Evolutionary conservation across 2,797 vertebrate species (phyloP).

Genomic region (Labeo calbasu): DNA sequence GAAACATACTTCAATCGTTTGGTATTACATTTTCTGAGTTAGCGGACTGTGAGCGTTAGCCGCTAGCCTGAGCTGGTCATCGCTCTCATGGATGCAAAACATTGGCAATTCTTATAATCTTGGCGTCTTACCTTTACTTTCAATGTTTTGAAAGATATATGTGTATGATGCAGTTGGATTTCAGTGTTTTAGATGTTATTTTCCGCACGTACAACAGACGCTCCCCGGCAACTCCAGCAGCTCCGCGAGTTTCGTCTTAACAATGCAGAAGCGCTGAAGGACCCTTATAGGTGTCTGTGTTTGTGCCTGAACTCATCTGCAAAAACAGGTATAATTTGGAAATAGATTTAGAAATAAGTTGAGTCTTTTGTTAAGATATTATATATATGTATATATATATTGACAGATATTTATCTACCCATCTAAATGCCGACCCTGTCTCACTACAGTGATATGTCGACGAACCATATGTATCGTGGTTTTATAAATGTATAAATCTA

Average conservation of each 20-base stretch:
- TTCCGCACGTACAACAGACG: conserved; percentile 16
- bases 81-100: neutral
- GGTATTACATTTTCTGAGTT: conserved; percentile 1
- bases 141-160: conserved; percentile 52
- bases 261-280: conserved; percentile 68
- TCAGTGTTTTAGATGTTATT: conserved; percentile 21
- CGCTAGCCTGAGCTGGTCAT: conserved; percentile 43
- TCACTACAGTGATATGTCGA: neutral
- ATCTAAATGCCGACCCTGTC: neutral
- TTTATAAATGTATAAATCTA: too few relatives aligned
- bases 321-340: neutral
- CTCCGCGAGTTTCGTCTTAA: conserved; percentile 49
- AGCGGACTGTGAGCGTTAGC: conserved; percentile 37
- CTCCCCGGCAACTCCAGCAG: conserved; percentile 66
- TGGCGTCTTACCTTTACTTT: conserved; percentile 58
- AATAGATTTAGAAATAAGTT: neutral
- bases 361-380: neutral
- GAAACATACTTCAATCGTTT: neutral
- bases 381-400: too few relatives aligned
- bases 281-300: conserved; percentile 59
- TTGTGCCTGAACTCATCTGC: conserved; percentile 60
- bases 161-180: conserved; percentile 6
- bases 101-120: too few relatives aligned
- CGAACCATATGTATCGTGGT: neutral
- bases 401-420: neutral